A percentile compares a stretch with the other conserved stretches of the same genome.
Evolutionary conservation across 2,113 vertebrate genomes (phyloP).

Genomic region (Lepus timidus): DNA sequence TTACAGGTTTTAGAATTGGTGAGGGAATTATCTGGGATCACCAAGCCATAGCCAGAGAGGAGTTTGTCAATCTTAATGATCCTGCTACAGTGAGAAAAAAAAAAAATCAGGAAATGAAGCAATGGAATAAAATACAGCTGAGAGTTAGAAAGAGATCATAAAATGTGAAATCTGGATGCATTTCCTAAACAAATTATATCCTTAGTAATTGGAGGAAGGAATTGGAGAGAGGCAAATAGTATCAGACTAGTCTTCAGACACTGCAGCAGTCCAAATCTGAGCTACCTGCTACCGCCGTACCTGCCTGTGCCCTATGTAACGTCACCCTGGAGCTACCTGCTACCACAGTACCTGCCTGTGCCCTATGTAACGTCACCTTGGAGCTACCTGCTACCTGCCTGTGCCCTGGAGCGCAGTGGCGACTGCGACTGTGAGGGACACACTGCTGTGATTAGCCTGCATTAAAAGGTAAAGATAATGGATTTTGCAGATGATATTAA

Average conservation of each 20-base stretch:
- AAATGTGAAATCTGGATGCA: not conserved
- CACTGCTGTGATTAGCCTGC: not conserved
- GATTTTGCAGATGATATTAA: not conserved
- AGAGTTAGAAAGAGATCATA: not conserved
- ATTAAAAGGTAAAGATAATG: not conserved
- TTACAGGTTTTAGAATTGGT: not conserved
- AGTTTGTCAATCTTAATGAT: not conserved
- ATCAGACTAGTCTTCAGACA: not conserved
- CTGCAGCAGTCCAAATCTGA: not conserved
- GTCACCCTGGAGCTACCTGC: too few species aligned
- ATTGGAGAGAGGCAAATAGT: not conserved
- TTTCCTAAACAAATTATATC: not conserved
- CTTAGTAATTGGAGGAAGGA: not conserved
- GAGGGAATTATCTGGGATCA: rapidly evolving
- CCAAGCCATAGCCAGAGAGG: not conserved
- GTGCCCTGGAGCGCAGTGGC: not conserved
- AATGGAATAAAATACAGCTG: not conserved
- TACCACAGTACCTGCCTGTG: rapidly evolving
- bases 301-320: not conserved
- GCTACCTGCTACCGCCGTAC: not conserved
- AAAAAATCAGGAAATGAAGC: slow-evolving; percentile 12
- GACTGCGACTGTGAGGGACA: not conserved
- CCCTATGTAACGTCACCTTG: not conserved
- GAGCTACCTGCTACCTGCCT: too few species aligned
- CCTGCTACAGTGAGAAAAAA: too few species aligned